phyloP scores from a whole-genome alignment of 2,888 invertebrate species.

The Drosophila helvetica region DNA sequence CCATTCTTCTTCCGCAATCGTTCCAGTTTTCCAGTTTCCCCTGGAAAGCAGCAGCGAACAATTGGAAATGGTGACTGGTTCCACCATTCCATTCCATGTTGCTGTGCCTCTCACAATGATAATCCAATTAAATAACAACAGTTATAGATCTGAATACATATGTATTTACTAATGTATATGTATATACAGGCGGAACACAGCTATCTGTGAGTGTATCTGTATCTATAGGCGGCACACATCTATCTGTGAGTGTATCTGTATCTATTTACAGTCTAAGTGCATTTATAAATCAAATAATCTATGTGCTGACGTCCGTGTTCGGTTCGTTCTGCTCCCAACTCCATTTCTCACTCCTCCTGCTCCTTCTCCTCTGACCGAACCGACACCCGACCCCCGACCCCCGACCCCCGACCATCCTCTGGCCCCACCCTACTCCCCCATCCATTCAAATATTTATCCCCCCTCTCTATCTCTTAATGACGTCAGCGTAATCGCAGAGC shows the following conservation, averaged over 20 bases:
- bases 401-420: neutral
- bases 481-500: slow-evolving; percentile 20
- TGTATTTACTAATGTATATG: slow-evolving; percentile 1
- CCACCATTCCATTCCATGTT: neutral
- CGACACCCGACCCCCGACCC: neutral
- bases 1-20: neutral
- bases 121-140: slow-evolving; percentile 39
- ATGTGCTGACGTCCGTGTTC: slow-evolving; percentile 29
- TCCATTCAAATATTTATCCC: neutral
- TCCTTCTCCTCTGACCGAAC: neutral
- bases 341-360: slow-evolving; percentile 9
- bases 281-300: slow-evolving; percentile 41
- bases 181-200: slow-evolving; percentile 6
- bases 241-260: slow-evolving; percentile 13
- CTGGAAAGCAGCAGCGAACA: slow-evolving; percentile 2
- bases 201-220: slow-evolving; percentile 5
- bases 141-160: slow-evolving; percentile 17
- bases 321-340: slow-evolving; percentile 18
- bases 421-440: neutral
- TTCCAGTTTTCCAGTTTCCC: neutral
- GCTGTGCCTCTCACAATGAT: slow-evolving; percentile 26
- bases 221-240: slow-evolving; percentile 5
- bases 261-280: slow-evolving; percentile 35
- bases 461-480: slow-evolving; percentile 1
- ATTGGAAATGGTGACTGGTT: slow-evolving; percentile 33